These are phyloP conservation scores for Delphinus delphis DNA, from an alignment of 2,113 vertebrate species.

Conservation along the genomic window DNA sequence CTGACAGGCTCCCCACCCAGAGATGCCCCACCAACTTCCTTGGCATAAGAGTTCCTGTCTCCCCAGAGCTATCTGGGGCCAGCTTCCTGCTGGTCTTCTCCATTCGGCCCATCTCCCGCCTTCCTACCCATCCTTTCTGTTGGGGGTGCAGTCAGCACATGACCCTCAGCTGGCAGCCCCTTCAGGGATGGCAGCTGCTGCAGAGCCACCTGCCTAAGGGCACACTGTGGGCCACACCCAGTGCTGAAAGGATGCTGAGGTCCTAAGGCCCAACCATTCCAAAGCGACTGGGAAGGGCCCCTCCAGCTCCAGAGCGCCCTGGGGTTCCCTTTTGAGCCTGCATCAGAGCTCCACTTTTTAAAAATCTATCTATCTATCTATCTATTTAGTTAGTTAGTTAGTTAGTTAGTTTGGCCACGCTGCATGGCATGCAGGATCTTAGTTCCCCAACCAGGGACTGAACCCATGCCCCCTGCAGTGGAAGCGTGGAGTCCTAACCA, in stretches of 20 bases:
- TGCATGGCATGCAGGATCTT: background rate
- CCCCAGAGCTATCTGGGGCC: background rate
- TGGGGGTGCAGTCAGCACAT: background rate
- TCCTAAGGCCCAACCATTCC: background rate
- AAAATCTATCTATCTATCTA: background rate
- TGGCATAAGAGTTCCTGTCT: background rate
- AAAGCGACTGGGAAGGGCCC: background rate
- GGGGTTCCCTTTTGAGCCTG: background rate
- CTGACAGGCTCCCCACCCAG: background rate
- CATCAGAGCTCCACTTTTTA: background rate
- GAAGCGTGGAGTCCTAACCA: background rate
- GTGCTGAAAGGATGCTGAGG: background rate
- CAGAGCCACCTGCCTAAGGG: background rate
- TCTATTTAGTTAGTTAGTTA: background rate
- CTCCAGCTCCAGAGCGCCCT: background rate
- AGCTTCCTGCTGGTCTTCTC: background rate
- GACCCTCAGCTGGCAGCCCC: background rate
- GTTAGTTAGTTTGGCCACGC: background rate
- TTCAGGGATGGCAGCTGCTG: background rate
- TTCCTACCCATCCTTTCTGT: background rate
- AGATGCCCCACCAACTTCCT: background rate
- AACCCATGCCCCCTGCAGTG: background rate
- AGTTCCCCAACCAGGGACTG: background rate
- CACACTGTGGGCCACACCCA: accelerated
- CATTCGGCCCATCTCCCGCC: background rate